Conservation (phyloP, 2,797 vertebrate genomes). For the Sternotherus odoratus region DNA sequence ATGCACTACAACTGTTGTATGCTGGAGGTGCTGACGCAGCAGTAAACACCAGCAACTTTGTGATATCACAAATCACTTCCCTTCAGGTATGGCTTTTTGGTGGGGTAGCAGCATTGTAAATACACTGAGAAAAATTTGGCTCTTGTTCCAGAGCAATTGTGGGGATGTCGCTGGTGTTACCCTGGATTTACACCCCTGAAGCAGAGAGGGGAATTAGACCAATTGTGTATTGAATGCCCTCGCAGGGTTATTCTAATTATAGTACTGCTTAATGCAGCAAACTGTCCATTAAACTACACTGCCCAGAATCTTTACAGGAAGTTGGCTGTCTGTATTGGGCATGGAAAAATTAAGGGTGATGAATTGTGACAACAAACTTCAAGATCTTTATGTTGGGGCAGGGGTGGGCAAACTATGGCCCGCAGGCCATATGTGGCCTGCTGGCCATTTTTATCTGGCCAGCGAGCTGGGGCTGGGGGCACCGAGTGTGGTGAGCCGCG, state of each 20-base stretch:
- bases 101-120: not conserved
- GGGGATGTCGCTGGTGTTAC: rapidly evolving
- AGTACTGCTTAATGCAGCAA: not conserved
- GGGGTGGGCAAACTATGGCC: too few species aligned
- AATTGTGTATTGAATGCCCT: not conserved
- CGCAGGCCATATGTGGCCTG: too few species aligned
- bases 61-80: not conserved
- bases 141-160: not conserved
- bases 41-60: not conserved
- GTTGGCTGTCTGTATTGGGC: not conserved
- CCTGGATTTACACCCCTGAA: not conserved
- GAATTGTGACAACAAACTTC: not conserved
- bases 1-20: too few species aligned
- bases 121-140: not conserved
- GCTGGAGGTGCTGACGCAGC: not conserved
- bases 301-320: not conserved
- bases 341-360: not conserved
- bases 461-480: too few species aligned
- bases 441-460: too few species aligned
- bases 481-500: too few species aligned
- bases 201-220: rapidly evolving
- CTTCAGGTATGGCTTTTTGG: not conserved
- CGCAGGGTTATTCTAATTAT: not conserved
- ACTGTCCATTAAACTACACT: not conserved
- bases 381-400: not conserved